Evolutionary conservation across 2,797 vertebrate genomes (phyloP).

Genomic region (Cirrhinus molitorella): DNA sequence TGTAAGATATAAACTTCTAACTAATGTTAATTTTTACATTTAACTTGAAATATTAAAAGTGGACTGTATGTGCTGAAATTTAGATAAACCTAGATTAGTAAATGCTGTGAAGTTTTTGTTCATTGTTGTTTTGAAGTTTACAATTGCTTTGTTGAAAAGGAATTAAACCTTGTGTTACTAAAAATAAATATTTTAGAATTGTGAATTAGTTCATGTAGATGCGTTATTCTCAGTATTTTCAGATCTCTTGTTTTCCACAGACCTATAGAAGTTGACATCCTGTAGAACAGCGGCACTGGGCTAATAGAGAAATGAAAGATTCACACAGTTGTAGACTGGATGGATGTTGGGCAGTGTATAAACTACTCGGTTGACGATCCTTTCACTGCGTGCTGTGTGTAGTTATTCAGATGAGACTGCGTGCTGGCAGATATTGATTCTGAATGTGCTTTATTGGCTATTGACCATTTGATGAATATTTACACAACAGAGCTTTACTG

Average conservation of each 20-base stretch:
- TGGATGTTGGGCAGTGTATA: conserved; percentile 40
- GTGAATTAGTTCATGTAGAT: background rate
- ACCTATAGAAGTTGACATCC: conserved; percentile 3
- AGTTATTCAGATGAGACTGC: conserved; percentile 52
- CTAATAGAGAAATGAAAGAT: conserved; percentile 42
- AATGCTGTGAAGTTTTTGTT: background rate
- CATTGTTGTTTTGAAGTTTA: background rate
- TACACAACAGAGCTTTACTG: conserved; percentile 32
- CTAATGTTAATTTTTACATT: too few relatives aligned
- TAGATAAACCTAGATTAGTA: background rate
- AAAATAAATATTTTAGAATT: background rate
- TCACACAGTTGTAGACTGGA: conserved; percentile 34
- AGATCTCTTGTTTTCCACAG: background rate
- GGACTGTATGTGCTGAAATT: background rate
- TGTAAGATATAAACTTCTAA: too few relatives aligned
- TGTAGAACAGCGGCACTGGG: background rate
- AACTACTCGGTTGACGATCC: background rate
- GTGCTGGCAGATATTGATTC: conserved; percentile 38
- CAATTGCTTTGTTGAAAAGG: background rate
- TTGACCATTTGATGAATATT: conserved; percentile 47
- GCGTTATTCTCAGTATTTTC: background rate
- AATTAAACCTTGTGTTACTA: background rate
- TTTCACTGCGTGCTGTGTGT: conserved; percentile 28
- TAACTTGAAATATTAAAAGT: background rate
- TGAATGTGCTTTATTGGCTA: conserved; percentile 51